These are phyloP conservation scores for Scolopax rusticola DNA, from an alignment of 2,797 vertebrate species.

Conservation along the genomic window DNA sequence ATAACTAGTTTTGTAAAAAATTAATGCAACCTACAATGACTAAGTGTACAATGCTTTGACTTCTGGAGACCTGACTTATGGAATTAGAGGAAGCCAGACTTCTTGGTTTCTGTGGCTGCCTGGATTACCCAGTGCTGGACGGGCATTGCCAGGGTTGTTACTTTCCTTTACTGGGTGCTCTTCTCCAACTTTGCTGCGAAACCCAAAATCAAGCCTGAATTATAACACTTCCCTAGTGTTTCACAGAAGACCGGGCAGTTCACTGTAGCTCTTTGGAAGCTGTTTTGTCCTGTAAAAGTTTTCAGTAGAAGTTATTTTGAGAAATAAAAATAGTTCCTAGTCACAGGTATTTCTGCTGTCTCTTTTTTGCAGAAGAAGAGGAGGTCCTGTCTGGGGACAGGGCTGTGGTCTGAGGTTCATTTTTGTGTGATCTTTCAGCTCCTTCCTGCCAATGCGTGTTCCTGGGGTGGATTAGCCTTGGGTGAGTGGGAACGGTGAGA, in stretches of 20 bases:
- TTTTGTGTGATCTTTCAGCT: background rate
- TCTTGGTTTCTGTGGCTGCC: background rate
- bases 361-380: background rate
- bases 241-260: no score
- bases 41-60: background rate
- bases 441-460: fast-evolving
- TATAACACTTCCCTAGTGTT: fast-evolving
- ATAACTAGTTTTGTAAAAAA: background rate
- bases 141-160: background rate
- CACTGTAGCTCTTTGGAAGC: background rate
- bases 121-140: background rate
- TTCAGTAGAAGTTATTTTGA: background rate
- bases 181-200: background rate
- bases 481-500: background rate
- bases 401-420: background rate
- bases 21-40: fast-evolving
- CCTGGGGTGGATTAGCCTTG: background rate
- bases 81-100: background rate
- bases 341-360: background rate
- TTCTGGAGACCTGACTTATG: background rate
- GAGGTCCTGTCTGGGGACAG: background rate
- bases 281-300: background rate
- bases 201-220: background rate
- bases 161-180: background rate
- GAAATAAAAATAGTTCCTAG: background rate